These are phyloP conservation scores for Australoheros facetus DNA, from an alignment of 2,797 vertebrate species.

Conservation along the genomic window DNA sequence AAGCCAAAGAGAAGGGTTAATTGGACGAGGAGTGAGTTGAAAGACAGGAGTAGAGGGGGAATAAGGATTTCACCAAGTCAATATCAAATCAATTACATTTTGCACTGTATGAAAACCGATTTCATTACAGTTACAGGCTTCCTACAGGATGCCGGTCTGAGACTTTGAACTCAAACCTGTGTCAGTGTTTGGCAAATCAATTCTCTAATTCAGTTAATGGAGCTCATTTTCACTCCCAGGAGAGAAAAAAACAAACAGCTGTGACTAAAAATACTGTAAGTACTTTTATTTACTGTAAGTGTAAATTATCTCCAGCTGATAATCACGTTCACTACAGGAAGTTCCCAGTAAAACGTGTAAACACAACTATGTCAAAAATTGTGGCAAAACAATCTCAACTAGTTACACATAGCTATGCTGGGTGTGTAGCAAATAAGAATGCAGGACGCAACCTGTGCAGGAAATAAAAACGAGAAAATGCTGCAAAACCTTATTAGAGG, in stretches of 20 bases:
- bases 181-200: background rate
- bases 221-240: background rate
- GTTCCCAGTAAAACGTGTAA: background rate
- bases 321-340: background rate
- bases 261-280: background rate
- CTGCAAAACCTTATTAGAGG: too few relatives aligned
- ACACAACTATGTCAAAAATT: background rate
- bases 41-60: background rate
- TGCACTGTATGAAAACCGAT: slow-evolving; percentile 1
- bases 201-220: background rate
- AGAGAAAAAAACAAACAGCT: background rate
- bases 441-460: background rate
- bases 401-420: background rate
- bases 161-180: background rate
- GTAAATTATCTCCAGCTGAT: background rate
- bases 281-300: background rate
- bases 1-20: background rate
- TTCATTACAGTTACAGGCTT: slow-evolving; percentile 1
- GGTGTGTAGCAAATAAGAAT: background rate
- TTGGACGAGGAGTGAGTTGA: background rate
- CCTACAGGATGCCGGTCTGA: background rate
- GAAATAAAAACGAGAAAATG: background rate
- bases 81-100: slow-evolving; percentile 19
- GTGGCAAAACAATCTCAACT: background rate
- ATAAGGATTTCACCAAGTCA: slow-evolving; percentile 10